Conservation (phyloP, 2,797 vertebrate species). For the Cryptoblepharus egeriae region DNA sequence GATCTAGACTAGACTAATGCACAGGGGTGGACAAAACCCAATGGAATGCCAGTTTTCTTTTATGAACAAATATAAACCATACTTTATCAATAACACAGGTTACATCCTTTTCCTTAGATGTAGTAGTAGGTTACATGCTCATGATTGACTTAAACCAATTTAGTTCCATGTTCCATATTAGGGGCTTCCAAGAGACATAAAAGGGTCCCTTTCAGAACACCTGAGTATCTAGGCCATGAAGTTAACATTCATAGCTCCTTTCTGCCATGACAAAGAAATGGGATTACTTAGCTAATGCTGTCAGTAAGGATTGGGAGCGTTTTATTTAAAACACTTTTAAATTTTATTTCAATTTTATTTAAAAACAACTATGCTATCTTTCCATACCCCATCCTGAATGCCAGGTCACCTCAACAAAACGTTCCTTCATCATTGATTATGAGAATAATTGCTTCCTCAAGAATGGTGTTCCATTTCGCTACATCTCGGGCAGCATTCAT, state of each 20-base stretch:
- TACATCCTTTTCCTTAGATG: too few relatives aligned
- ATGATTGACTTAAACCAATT: too few relatives aligned
- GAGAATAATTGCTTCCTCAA: conserved; percentile 85
- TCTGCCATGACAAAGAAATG: not conserved
- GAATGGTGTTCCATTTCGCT: conserved; percentile 89
- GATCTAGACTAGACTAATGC: too few relatives aligned
- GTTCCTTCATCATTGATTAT: conserved; percentile 89
- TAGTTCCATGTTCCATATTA: too few relatives aligned
- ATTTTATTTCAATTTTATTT: not conserved
- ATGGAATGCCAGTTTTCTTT: too few relatives aligned
- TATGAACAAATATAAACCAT: too few relatives aligned
- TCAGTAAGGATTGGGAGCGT: conserved; percentile 20
- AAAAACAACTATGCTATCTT: not conserved
- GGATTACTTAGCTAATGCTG: not conserved
- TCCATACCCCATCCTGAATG: not conserved
- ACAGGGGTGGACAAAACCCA: too few relatives aligned
- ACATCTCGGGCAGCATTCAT: conserved; percentile 94
- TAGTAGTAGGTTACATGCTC: too few relatives aligned
- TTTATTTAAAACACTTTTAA: too few relatives aligned
- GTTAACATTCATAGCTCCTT: not conserved
- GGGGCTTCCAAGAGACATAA: too few relatives aligned
- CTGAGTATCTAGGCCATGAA: not conserved
- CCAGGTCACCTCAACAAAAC: conserved; percentile 51
- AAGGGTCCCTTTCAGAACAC: too few relatives aligned
- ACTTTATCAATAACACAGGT: too few relatives aligned